A percentile compares a stretch with the other conserved stretches of the same genome.
phyloP scores from a whole-genome alignment of 2,888 invertebrate species.

The Apomyelois bistriatella region DNA sequence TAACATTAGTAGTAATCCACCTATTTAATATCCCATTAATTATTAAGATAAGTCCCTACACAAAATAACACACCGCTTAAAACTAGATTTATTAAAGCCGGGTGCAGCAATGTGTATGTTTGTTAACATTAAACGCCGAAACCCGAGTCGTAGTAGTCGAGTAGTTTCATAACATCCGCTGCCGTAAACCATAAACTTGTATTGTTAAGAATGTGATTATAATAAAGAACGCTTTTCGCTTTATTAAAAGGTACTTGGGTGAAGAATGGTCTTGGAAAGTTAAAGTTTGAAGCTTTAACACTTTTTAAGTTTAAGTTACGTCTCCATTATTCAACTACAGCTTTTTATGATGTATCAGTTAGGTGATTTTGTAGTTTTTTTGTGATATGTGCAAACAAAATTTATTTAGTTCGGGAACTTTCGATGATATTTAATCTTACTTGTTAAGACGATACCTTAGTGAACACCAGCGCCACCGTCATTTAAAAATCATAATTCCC shows the following conservation, averaged over 20 bases:
- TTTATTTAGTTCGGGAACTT: no score
- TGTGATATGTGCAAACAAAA: no score
- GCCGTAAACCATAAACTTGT: slow-evolving; percentile 47
- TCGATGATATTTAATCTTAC: no score
- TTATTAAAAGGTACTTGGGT: slow-evolving; percentile 22
- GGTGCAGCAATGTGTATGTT: slow-evolving; percentile 25
- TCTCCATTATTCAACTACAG: neutral
- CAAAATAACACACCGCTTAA: slow-evolving; percentile 6
- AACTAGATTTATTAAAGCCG: slow-evolving; percentile 30
- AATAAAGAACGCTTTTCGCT: slow-evolving; percentile 45
- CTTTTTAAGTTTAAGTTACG: neutral
- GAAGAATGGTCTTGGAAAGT: neutral
- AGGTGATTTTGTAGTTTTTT: no score
- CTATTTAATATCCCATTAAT: slow-evolving; percentile 2
- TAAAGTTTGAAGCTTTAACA: neutral
- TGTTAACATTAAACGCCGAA: slow-evolving; percentile 35
- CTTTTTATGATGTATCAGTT: no score
- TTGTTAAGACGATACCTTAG: no score
- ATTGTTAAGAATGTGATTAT: slow-evolving; percentile 55
- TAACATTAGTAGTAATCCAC: neutral
- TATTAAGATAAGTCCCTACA: slow-evolving; percentile 3
- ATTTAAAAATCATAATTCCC: no score
- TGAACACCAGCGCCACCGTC: no score
- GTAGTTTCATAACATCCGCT: slow-evolving; percentile 57
- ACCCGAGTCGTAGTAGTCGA: no score